Evolutionary conservation across 2,888 invertebrate species (phyloP).

Genomic region (Atethmia centrago): DNA sequence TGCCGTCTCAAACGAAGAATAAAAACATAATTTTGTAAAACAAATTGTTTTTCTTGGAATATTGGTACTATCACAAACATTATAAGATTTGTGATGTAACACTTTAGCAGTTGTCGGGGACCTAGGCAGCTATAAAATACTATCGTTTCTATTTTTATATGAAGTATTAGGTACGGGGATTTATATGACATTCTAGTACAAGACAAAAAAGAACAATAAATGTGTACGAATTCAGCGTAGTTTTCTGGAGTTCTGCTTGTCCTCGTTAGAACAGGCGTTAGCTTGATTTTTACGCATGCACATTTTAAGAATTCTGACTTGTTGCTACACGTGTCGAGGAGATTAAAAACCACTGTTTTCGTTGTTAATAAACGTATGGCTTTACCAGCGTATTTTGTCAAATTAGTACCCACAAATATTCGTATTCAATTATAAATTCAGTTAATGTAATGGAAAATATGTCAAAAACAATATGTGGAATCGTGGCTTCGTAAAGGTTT

Average conservation of each 20-base stretch:
- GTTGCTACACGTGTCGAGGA: not conserved
- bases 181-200: not conserved
- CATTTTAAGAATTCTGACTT: not conserved
- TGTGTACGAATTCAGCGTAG: not conserved
- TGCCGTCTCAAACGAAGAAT: too few species aligned
- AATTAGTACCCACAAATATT: not conserved
- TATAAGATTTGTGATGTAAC: constrained; percentile 2
- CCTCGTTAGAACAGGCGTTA: not conserved
- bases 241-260: constrained; percentile 2
- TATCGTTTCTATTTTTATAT: not conserved
- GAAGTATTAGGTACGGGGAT: not conserved
- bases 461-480: constrained; percentile 21
- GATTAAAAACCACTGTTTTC: not conserved
- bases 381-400: not conserved
- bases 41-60: constrained; percentile 7
- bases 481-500: constrained; percentile 18
- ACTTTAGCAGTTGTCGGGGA: not conserved
- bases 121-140: not conserved
- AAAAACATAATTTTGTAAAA: constrained; percentile 15
- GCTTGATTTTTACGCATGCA: not conserved
- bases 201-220: not conserved
- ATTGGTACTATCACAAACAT: constrained; percentile 17
- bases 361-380: not conserved
- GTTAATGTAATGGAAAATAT: constrained; percentile 20
- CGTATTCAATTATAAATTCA: constrained; percentile 5